Evolutionary conservation across 2,888 invertebrate genomes (phyloP).

Genomic region (Steinernema scapterisci): DNA sequence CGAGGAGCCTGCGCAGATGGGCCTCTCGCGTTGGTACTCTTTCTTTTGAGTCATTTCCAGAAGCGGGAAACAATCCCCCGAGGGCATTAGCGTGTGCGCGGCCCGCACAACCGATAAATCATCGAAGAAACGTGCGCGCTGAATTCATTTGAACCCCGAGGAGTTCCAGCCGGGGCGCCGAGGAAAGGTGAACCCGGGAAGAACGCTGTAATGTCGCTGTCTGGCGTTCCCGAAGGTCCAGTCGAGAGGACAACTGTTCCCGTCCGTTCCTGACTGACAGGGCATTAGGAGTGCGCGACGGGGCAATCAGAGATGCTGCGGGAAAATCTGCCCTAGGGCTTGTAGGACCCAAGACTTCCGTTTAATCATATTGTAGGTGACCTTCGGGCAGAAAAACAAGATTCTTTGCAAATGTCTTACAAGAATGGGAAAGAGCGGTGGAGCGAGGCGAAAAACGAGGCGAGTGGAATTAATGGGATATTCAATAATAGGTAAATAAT

Average conservation of each 20-base stretch:
- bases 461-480: too few species aligned
- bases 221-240: background rate
- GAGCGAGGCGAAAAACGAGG: too few species aligned
- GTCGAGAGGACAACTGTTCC: slow-evolving; percentile 16
- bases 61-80: slow-evolving; percentile 24
- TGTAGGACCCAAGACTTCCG: too few species aligned
- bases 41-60: slow-evolving; percentile 23
- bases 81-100: slow-evolving; percentile 29
- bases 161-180: background rate
- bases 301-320: background rate
- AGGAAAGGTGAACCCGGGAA: background rate
- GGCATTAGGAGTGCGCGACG: background rate
- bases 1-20: slow-evolving; percentile 2
- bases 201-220: background rate
- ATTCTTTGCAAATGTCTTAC: too few species aligned
- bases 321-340: background rate
- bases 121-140: slow-evolving; percentile 4
- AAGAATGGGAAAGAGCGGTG: too few species aligned
- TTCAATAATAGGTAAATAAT: too few species aligned
- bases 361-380: too few species aligned
- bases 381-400: too few species aligned
- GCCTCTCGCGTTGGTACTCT: background rate
- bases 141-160: background rate
- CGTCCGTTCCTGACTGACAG: background rate
- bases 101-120: slow-evolving; percentile 32